Base-by-base conservation (phyloP, 1,140 invertebrate species). In the Bombus picipes region DNA sequence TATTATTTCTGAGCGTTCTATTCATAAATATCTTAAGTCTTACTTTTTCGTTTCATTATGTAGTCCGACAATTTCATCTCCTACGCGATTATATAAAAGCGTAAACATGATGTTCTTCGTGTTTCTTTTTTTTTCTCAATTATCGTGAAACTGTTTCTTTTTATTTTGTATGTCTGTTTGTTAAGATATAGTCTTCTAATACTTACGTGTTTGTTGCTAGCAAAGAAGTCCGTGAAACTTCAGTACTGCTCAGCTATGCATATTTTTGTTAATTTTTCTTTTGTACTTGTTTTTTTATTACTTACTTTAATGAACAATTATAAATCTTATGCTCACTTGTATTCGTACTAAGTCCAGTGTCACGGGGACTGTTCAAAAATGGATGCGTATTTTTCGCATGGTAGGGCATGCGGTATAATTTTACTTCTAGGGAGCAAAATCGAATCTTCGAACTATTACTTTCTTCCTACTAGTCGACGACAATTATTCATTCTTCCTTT, bases 151-250 rank as follows among this genome's bases (percentile, higher is more conserved):
- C 66, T 70, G n/a, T 78, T 62, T 68, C n/a, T 43, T 32, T 62
- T 32, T 41, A 2, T 39, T 78, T 62, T 80, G 53, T 85, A 84
- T 32, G 74, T 79, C 62, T 37, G 66, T 84, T 83, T 53, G 62
- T 83, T 77, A 77, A n/a, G 34, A 18, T 68, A 59, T 62, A 71
- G 53, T 79, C 53, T 47, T 79, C 37, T 71, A 43, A 59, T 79
- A 79, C 47, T 84, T 62, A 53, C 66, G 66, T 71, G 76, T 79
- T 84, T 43, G 53, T 84, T 39, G 82, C 47, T 37, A 59, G 71
- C 39, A 34, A 34, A 70, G 47, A 66, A 62, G 25, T 79, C 32
- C 47, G 13, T 22, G n/a, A n/a, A 77, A 22, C 28, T 79, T 57
- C 32, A 79, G 5, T 57, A 22, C n/a, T 41, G 37, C 76, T 43